These are phyloP conservation scores for Petrophora chlorosata DNA, from an alignment of 2,888 invertebrate species.

Conservation along the genomic window DNA sequence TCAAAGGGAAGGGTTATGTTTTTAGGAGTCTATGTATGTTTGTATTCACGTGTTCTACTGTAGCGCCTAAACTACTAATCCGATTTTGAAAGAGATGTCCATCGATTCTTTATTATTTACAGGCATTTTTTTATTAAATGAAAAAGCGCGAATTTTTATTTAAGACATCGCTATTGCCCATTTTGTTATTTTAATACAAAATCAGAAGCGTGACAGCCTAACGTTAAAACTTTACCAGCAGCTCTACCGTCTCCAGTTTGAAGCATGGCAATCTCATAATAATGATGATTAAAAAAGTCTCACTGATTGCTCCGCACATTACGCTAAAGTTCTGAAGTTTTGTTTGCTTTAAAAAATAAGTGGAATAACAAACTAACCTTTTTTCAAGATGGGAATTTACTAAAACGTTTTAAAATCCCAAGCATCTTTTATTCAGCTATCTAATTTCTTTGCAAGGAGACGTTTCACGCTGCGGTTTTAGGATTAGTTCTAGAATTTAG, in stretches of 20 bases:
- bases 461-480: conserved; percentile 6
- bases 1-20: too few species aligned
- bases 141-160: not conserved
- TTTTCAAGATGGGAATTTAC: conserved; percentile 47
- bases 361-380: conserved; percentile 37
- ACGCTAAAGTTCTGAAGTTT: too few species aligned
- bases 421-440: conserved; percentile 22
- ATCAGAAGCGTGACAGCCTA: too few species aligned
- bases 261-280: conserved; percentile 28
- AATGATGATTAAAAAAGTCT: conserved; percentile 48
- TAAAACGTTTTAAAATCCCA: conserved; percentile 48
- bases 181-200: too few species aligned
- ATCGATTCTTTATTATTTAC: too few species aligned
- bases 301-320: too few species aligned
- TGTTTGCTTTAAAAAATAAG: conserved; percentile 38
- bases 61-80: too few species aligned
- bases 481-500: conserved; percentile 2
- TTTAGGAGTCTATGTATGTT: too few species aligned
- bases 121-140: too few species aligned
- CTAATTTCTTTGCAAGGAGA: conserved; percentile 10
- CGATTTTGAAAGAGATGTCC: too few species aligned
- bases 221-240: conserved; percentile 3
- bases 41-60: too few species aligned
- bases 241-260: not conserved
- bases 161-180: too few species aligned